phyloP scores from a whole-genome alignment of 2,888 invertebrate species.

The Cistogaster globosa region DNA sequence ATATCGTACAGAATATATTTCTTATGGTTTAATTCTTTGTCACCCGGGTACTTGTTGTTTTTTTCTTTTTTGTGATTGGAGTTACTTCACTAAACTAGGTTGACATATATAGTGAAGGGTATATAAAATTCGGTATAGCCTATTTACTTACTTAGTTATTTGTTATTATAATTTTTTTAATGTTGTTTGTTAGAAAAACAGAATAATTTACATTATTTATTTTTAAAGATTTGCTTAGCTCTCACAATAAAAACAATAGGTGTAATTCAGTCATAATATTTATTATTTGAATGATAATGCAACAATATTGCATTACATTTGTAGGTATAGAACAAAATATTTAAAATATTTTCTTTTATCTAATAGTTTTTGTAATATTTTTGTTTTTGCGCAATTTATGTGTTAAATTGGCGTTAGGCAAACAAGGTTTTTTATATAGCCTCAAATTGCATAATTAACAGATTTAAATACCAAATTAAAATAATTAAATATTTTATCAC shows the following conservation, averaged over 20 bases:
- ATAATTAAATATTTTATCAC: slow-evolving; percentile 46
- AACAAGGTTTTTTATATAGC: slow-evolving; percentile 20
- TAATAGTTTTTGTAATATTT: neutral
- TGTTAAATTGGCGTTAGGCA: neutral
- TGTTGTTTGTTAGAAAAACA: slow-evolving; percentile 26
- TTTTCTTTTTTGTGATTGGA: too few species aligned
- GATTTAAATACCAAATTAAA: slow-evolving; percentile 56
- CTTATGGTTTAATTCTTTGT: too few species aligned
- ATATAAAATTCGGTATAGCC: too few species aligned
- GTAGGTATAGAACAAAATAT: neutral
- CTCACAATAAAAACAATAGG: neutral
- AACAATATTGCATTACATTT: neutral
- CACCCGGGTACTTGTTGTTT: too few species aligned
- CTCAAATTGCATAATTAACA: slow-evolving; percentile 63
- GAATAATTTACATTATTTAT: neutral
- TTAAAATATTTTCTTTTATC: slow-evolving; percentile 30
- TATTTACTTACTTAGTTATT: too few species aligned
- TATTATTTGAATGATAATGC: neutral
- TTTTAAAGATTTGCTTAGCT: slow-evolving; percentile 22
- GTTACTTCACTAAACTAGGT: too few species aligned
- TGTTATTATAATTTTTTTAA: too few species aligned
- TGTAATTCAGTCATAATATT: slow-evolving; percentile 8
- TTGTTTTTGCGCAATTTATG: neutral
- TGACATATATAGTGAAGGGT: too few species aligned
- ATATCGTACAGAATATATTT: too few species aligned